Evolutionary conservation across 2,797 vertebrate genomes (phyloP).

Genomic region (Tamandua tetradactyla): DNA sequence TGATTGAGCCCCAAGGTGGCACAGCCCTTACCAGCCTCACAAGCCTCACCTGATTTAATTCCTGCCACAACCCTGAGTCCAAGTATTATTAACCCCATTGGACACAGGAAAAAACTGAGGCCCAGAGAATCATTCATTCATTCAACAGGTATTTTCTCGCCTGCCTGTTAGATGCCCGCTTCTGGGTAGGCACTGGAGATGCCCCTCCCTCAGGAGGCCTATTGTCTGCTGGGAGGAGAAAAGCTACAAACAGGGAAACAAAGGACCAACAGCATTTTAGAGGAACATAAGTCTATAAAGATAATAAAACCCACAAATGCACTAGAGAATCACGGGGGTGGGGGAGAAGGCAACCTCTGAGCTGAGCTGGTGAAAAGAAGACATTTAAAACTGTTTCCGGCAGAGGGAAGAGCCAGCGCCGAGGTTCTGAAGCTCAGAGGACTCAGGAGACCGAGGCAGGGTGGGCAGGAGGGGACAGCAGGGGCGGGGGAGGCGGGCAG

Average conservation of each 20-base stretch:
- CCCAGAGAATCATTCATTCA: too few species aligned
- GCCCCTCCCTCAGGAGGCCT: fast-evolving
- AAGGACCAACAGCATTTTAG: too few species aligned
- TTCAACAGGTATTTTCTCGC: background rate
- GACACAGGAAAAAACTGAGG: too few species aligned
- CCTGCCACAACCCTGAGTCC: background rate
- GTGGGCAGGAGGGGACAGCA: too few species aligned
- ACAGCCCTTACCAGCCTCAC: too few species aligned
- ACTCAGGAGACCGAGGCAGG: too few species aligned
- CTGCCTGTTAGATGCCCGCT: too few species aligned
- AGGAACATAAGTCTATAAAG: fast-evolving
- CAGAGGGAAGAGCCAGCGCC: fast-evolving
- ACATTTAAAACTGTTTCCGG: background rate
- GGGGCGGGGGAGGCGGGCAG: too few species aligned
- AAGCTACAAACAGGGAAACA: fast-evolving
- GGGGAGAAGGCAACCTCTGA: too few species aligned
- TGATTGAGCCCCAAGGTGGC: too few species aligned
- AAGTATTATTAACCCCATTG: background rate
- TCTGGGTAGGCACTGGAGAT: background rate
- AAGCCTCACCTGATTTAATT: fast-evolving
- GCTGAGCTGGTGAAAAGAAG: too few species aligned
- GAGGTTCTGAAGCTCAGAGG: background rate
- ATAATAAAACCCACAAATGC: fast-evolving
- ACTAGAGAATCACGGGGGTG: fast-evolving
- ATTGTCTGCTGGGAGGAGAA: fast-evolving